Evolutionary conservation across 2,797 vertebrate genomes (phyloP).

Genomic region (Rhinatrema bivittatum): DNA sequence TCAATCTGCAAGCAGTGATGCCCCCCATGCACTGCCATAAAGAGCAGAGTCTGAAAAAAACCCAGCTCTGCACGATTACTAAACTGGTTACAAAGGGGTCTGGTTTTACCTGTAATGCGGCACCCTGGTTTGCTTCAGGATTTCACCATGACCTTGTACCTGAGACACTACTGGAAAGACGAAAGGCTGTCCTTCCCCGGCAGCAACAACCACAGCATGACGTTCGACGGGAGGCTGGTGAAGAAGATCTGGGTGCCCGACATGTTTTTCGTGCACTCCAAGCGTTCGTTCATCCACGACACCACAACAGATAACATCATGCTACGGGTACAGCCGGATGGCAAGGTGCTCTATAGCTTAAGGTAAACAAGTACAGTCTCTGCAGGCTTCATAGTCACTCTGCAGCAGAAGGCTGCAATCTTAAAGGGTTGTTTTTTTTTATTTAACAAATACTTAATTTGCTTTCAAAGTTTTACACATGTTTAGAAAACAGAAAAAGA

Average conservation of each 20-base stretch:
- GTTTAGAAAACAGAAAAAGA: too few relatives aligned
- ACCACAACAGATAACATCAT: conserved; percentile 96
- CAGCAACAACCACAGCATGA: conserved; percentile 96
- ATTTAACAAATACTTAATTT: too few relatives aligned
- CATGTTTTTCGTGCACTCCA: conserved; percentile 98
- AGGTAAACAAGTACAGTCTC: conserved; percentile 55
- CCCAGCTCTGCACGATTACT: too few relatives aligned
- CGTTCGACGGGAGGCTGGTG: conserved; percentile 89
- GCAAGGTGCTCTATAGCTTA: conserved; percentile 94
- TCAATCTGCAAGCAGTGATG: too few relatives aligned
- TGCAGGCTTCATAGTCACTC: background rate
- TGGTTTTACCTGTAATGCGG: too few relatives aligned
- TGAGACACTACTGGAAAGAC: conserved; percentile 96
- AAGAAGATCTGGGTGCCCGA: conserved; percentile 98
- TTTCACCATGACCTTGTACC: conserved; percentile 94
- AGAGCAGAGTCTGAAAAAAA: too few relatives aligned
- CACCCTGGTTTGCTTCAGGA: conserved; percentile 79
- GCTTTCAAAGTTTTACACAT: too few relatives aligned
- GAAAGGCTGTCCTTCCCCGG: conserved; percentile 89
- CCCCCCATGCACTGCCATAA: too few relatives aligned
- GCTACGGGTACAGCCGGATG: conserved; percentile 90
- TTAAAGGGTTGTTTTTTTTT: too few relatives aligned
- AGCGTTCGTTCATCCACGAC: conserved; percentile 94
- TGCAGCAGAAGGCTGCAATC: too few relatives aligned
- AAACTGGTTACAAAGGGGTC: too few relatives aligned